Evolutionary conservation across 1,140 invertebrate species (phyloP), one percentile per base, ranked within the genome.

Genomic region (Drosophila mayri): DNA sequence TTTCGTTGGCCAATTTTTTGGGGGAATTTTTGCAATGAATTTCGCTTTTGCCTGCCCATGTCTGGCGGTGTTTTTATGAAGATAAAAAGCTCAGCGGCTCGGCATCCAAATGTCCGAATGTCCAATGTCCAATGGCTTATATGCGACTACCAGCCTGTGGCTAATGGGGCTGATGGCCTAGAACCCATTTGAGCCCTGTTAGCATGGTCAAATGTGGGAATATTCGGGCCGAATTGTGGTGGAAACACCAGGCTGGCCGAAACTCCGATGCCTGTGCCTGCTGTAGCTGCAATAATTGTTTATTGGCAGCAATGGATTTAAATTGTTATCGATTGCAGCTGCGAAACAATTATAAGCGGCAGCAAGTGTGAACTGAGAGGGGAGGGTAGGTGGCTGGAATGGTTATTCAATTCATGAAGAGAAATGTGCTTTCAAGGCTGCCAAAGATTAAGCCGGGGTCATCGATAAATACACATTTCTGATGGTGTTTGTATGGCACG

Each of bases 241-340:
- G 46, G 43, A 22, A 47, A 16, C 30, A 22, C 1, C 47, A 22
- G 16, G 16, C 44, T 20, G 12, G 12, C 44, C 22, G 8, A 47
- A 16, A 47, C 14, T 28, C 14, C 22, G 4, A 4, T 0, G 18
- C 16, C 61, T 50, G 77, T 77, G 76, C 55, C 63, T 73, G 81
- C 67, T 61, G 46, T 73, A 49, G 77, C 60, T 79, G 79, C 83
- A 88, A 86, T 86, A 86, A 86, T 88, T 88, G 83, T 86, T 88
- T 88, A 86, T 88, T 87, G 83, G 62, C 71, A 79, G 77, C 79
- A 86, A 86, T 86, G 83, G 84, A 88, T 88, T 86, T 86, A 83
- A 86, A 86, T 86, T 83, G 83, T 79, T 83, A 88, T 88, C 83
- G 83, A 70, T 75, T 72, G 71, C 63, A 62, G 76, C 79, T 82